Base-by-base conservation (phyloP, 2,888 invertebrate genomes). In the Chrysina gloriosa region DNA sequence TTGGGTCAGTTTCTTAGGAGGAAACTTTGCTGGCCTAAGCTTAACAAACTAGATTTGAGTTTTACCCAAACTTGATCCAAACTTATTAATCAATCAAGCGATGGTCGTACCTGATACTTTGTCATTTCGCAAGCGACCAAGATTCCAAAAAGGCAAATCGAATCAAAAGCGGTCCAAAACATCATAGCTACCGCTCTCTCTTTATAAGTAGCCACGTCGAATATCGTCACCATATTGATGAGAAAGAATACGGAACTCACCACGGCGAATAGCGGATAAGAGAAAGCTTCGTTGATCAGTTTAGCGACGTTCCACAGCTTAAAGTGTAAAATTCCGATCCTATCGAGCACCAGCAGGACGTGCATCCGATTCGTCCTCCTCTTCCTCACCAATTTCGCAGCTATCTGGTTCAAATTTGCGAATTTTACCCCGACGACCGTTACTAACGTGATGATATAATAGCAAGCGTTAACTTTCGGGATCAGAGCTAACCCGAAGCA, bases 171-270 rank as follows among this genome's bases (percentile, higher is more conserved):
- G 0, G 56, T 56, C 56, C 56, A 56, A 23, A 56, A 56, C 21
- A 56, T 56, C 39, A 23, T 56, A 4, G 56, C 36, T 5, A 56
- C 23, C 0, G 36, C 56, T 39, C 39, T 56, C n/a, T 56, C 56
- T n/a, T 25, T 56, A 23, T 21, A 56, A 9, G 21, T 39, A n/a
- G 23, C n/a, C 11, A 56, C 11, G n/a, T 39, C 36, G 4, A 56
- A 16, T 14, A 56, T 25, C 2, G 56, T 36, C 1, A 39, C 56
- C 1, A 25, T 56, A 23, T 56, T 56, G 14, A 56, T 56, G 4
- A 56, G 39, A 3, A 39, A 11, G 2, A 56, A 36, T 2, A 56
- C 23, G 2, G 36, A 36, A 2, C 9, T 36, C 1, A 56, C 14
- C 23, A 39, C 6, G 4, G 36, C 56, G 11, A 56, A 23, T 11